These are phyloP conservation scores for Monochamus alternatus DNA, from an alignment of 2,888 invertebrate species.

Conservation along the genomic window DNA sequence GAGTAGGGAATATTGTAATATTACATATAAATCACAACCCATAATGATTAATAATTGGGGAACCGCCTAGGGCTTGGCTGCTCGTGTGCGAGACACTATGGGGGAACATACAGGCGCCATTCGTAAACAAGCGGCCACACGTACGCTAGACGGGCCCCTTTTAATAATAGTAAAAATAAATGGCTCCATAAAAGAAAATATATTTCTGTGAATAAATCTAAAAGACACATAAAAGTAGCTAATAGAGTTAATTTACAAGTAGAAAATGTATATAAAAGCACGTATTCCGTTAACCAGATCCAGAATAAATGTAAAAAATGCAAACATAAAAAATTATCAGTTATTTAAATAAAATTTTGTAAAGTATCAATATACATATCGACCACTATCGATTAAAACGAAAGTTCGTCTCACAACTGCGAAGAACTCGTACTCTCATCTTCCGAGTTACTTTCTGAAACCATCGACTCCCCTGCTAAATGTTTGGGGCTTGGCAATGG, in stretches of 20 bases:
- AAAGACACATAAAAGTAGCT: conserved; percentile 38
- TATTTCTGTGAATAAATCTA: conserved; percentile 42
- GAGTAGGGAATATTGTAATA: conserved; percentile 52
- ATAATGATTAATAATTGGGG: conserved; percentile 41
- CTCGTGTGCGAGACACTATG: too few species aligned
- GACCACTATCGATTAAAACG: conserved; percentile 43
- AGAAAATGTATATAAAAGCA: conserved; percentile 28
- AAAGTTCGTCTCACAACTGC: conserved; percentile 65
- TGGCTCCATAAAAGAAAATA: conserved; percentile 44
- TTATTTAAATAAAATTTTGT: conserved; percentile 44
- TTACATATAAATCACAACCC: conserved; percentile 55
- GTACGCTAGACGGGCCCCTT: too few species aligned
- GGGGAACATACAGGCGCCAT: too few species aligned
- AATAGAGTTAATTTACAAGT: conserved; percentile 32
- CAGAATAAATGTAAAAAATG: conserved; percentile 33
- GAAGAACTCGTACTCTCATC: conserved; percentile 74
- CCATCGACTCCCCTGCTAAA: conserved; percentile 81
- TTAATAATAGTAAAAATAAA: conserved; percentile 49
- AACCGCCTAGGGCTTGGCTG: too few species aligned
- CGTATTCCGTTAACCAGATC: conserved; percentile 32
- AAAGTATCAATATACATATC: conserved; percentile 45
- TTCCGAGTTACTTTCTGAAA: conserved; percentile 77
- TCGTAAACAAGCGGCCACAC: too few species aligned
- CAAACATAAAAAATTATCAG: conserved; percentile 48
- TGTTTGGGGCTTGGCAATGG: conserved; percentile 74